Base-by-base conservation (phyloP, 2,888 invertebrate species). In the Lypha dubia region DNA sequence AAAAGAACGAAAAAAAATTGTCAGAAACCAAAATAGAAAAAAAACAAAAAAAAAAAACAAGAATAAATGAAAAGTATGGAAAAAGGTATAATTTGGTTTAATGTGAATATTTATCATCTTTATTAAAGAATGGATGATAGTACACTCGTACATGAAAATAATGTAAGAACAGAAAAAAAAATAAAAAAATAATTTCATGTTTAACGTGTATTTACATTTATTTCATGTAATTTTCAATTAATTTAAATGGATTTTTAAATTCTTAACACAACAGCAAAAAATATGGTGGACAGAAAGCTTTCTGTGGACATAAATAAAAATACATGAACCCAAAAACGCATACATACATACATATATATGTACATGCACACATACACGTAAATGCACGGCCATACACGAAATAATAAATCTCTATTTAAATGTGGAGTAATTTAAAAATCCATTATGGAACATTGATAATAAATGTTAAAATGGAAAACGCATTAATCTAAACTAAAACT, bases 11-110 rank as follows among this genome's bases (percentile, higher is more conserved):
- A 46, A 63, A 63, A 81, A 76, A 86, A 86, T 56, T 79, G 79
- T 73, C 71, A 79, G 79, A 58, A 65, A 79, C 71, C 56, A 63
- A 46, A 71, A 63, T 20, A 20, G 28, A 2, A 51, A 62, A 76
- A 67, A 49, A 17, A 17, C 20, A 17, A 38, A 17, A 38, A 6
- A 24, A 67, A 41, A 83, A 67, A 68, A 70, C 46, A 60, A n/a
- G n/a, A n/a, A n/a, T n/a, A n/a, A n/a, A n/a, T n/a, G n/a, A n/a
- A 70, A 70, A 86, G 85, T 84, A 70, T 74, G 80, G n/a, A 87
- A n/a, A 88, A 89, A 89, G 89, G 88, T 88, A 90, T 92, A 91
- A 92, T 92, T 92, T 91, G 89, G 90, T 90, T 91, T 91, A 91
- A 91, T 91, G 90, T 87, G 87, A 88, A 89, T 91, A 90, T 91